Percentiles rank a stretch among this genome's conserved stretches.
phyloP scores from a whole-genome alignment of 1,140 invertebrate species.

The Limonius californicus region DNA sequence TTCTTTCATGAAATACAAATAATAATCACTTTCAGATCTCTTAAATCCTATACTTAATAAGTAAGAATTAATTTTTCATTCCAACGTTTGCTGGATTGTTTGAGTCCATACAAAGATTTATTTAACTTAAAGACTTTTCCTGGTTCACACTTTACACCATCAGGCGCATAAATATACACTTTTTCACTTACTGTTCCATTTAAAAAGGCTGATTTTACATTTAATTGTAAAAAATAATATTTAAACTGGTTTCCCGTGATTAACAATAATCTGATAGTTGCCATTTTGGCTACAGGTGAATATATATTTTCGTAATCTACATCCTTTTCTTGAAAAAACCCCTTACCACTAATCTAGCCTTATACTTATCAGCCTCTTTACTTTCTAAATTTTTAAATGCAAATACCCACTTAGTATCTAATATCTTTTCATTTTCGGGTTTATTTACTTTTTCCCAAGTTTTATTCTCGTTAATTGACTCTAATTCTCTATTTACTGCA shows the following conservation, averaged over 20 bases:
- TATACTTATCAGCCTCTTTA: conserved; percentile 36
- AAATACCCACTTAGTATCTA: conserved; percentile 46
- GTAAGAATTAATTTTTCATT: no score
- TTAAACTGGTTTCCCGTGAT: neutral
- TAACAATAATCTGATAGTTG: conserved; percentile 5
- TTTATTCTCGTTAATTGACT: conserved; percentile 43
- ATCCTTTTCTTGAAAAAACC: conserved; percentile 36
- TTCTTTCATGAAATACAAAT: conserved; percentile 26
- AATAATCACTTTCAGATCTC: no score
- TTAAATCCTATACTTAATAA: no score
- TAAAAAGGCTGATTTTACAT: conserved; percentile 15
- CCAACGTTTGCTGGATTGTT: no score
- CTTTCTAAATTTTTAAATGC: conserved; percentile 26
- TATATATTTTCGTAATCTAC: conserved; percentile 39
- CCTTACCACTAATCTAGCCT: conserved; percentile 45
- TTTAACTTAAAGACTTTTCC: no score
- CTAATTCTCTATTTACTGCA: conserved; percentile 40
- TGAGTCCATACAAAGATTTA: conserved; percentile 20
- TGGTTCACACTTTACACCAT: no score
- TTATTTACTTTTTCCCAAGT: conserved; percentile 41
- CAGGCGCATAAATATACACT: no score
- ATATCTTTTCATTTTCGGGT: conserved; percentile 32
- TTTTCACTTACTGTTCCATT: no score
- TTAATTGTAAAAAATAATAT: conserved; percentile 15
- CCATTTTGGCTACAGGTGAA: conserved; percentile 30